A percentile compares a stretch with the other conserved stretches of the same genome.
Evolutionary conservation across 2,113 vertebrate species (phyloP).

Genomic region (Irena cyanogastra): DNA sequence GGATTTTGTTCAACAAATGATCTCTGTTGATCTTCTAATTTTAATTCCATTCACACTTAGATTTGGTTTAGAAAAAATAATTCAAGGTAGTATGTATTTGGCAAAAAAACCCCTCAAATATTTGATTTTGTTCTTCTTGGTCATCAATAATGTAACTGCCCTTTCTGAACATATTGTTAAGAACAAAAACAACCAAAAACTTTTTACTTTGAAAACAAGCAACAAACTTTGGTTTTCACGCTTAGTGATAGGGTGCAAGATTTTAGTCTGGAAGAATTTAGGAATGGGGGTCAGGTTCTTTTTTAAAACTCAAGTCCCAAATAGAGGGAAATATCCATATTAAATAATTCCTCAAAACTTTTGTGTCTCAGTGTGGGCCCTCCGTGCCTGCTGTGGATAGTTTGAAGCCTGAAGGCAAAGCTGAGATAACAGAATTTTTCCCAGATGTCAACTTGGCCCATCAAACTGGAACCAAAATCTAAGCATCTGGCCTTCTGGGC

Average conservation of each 20-base stretch:
- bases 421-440: not conserved
- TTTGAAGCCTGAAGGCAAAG: not conserved
- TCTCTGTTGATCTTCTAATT: not conserved
- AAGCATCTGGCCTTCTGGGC: not conserved
- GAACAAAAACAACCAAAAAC: not conserved
- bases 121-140: not conserved
- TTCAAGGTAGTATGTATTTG: not conserved
- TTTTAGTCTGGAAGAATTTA: not conserved
- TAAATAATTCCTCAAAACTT: not conserved
- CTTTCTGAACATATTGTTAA: not conserved
- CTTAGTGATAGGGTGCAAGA: not conserved
- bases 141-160: not conserved
- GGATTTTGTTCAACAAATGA: not conserved
- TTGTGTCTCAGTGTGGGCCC: not conserved
- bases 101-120: fast-evolving
- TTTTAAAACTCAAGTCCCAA: not conserved
- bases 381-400: not conserved
- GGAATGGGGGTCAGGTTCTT: not conserved
- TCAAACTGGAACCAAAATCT: not conserved
- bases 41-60: not conserved
- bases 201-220: not conserved
- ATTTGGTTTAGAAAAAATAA: not conserved
- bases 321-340: not conserved
- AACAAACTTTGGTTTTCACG: not conserved
- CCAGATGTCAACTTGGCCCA: not conserved